Conservation (phyloP, 2,113 vertebrate genomes). For the Pavo muticus region DNA sequence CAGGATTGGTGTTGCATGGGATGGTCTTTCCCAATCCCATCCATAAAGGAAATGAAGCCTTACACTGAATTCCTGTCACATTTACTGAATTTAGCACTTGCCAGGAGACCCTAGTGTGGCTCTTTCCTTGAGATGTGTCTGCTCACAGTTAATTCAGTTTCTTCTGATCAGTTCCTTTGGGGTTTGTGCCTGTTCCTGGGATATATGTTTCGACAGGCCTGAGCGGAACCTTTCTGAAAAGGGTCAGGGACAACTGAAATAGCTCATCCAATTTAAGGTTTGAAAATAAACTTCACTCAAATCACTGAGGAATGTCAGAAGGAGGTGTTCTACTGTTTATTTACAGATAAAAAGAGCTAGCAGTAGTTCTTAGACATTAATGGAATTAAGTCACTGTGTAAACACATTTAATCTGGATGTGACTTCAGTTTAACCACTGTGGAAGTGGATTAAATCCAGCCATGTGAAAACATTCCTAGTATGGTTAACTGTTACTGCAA, state of each 20-base stretch:
- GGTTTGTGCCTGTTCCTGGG: not conserved
- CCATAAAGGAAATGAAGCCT: not conserved
- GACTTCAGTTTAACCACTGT: not conserved
- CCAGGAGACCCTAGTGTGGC: not conserved
- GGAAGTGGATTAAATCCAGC: slow-evolving; percentile 15
- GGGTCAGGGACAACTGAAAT: not conserved
- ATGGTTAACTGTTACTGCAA: slow-evolving; percentile 2
- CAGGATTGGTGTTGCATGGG: not conserved
- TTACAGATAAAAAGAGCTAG: slow-evolving; percentile 5
- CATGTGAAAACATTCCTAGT: slow-evolving; percentile 19
- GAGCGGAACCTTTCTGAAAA: not conserved
- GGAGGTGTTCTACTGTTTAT: slow-evolving; percentile 20
- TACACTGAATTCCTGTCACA: not conserved
- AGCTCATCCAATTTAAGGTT: not conserved
- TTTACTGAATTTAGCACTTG: not conserved
- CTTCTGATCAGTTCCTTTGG: not conserved
- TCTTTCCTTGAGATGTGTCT: not conserved
- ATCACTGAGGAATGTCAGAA: not conserved
- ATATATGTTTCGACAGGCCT: not conserved
- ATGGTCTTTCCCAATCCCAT: not conserved
- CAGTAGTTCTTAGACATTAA: not conserved
- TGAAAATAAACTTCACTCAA: slow-evolving; percentile 9
- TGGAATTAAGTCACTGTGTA: slow-evolving; percentile 16
- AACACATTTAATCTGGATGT: slow-evolving; percentile 37
- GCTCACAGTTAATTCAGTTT: slow-evolving; percentile 1